Evolutionary conservation across 2,888 invertebrate species (phyloP).

Genomic region (Cryptocephalus moraei): DNA sequence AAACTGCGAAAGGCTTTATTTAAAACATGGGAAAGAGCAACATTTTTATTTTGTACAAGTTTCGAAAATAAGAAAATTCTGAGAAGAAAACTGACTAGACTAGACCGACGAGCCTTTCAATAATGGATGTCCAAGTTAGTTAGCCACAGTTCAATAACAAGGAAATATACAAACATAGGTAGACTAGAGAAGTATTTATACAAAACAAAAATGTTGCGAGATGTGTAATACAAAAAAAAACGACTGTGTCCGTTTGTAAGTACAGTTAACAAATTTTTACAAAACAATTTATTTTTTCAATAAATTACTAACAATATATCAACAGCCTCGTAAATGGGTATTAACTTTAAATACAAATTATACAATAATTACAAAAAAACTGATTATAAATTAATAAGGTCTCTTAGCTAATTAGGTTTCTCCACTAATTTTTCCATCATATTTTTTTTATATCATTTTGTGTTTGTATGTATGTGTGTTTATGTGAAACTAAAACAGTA

Average conservation of each 20-base stretch:
- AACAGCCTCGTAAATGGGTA: constrained; percentile 36
- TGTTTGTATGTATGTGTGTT: neutral
- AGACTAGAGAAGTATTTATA: too few species aligned
- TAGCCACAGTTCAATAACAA: too few species aligned
- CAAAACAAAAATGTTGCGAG: too few species aligned
- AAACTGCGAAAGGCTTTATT: constrained; percentile 17
- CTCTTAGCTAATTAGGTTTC: constrained; percentile 1
- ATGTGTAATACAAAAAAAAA: neutral
- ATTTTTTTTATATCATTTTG: neutral
- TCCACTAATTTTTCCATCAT: neutral
- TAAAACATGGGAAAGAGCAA: too few species aligned
- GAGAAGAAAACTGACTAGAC: too few species aligned
- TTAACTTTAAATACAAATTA: constrained; percentile 26
- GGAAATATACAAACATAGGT: too few species aligned
- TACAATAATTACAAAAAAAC: constrained; percentile 18
- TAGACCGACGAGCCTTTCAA: too few species aligned
- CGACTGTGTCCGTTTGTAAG: constrained; percentile 19
- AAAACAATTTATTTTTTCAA: constrained; percentile 26
- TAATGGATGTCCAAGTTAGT: too few species aligned
- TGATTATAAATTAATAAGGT: constrained; percentile 25
- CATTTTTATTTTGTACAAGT: too few species aligned
- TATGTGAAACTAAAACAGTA: neutral
- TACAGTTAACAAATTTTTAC: constrained; percentile 31
- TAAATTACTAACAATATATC: constrained; percentile 36
- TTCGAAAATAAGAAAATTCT: too few species aligned